Evolutionary conservation across 1,140 invertebrate genomes (phyloP).

Genomic region (Chrysomallon squamiferum): DNA sequence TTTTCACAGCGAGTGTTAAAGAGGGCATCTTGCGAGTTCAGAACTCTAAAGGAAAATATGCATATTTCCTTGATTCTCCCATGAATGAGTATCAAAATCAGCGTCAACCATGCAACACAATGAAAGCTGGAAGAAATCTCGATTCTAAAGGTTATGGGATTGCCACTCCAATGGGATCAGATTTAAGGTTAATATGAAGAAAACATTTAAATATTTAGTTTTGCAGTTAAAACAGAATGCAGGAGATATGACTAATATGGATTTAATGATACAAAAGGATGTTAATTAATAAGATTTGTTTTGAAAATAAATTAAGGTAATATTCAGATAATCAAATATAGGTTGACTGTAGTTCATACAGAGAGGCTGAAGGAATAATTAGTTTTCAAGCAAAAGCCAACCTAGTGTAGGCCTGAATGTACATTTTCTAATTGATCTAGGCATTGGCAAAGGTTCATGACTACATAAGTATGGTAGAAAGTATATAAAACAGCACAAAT

Average conservation of each 20-base stretch:
- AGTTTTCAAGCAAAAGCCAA: no score
- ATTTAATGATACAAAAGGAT: not conserved
- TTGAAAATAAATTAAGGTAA: no score
- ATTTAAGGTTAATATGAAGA: slow-evolving; percentile 68
- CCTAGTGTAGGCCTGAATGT: no score
- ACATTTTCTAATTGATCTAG: no score
- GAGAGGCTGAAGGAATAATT: no score
- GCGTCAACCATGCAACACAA: slow-evolving; percentile 82
- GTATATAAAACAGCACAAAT: no score
- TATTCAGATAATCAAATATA: no score
- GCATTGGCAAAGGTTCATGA: no score
- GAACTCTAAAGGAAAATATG: slow-evolving; percentile 70
- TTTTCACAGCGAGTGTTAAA: slow-evolving; percentile 41
- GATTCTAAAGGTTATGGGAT: slow-evolving; percentile 94
- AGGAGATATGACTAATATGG: not conserved
- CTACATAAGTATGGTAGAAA: no score
- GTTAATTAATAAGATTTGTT: no score
- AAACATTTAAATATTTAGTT: no score
- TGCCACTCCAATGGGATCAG: slow-evolving; percentile 87
- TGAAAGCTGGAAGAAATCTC: slow-evolving; percentile 79
- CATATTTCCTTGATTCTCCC: slow-evolving; percentile 60
- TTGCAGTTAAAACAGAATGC: not conserved
- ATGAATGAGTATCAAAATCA: slow-evolving; percentile 61
- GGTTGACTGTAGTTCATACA: no score
- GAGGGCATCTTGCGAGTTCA: slow-evolving; percentile 53